Percentiles rank a stretch among this genome's conserved stretches.
These are phyloP conservation scores for Ephydatia muelleri DNA, from an alignment of 37 sponge, comb jelly and placozoan species.

Conservation along the genomic window DNA sequence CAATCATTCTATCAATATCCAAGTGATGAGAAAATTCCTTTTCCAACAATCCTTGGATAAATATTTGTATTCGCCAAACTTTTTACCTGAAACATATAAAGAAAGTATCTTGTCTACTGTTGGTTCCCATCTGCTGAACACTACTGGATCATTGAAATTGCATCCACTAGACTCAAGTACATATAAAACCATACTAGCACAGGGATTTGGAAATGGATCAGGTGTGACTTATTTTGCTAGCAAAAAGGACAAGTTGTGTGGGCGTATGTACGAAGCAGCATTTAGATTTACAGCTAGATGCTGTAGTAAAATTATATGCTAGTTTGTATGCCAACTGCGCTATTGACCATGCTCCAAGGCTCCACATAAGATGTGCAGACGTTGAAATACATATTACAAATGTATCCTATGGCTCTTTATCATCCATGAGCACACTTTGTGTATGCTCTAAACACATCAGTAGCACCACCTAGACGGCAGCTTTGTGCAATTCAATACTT, in stretches of 20 bases:
- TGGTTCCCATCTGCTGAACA: not conserved
- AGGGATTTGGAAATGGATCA: not conserved
- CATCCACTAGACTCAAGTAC: not conserved
- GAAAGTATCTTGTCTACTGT: not conserved
- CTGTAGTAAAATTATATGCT: not conserved
- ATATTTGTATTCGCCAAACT: not conserved
- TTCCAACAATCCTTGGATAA: slow-evolving; percentile 2
- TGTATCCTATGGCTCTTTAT: not conserved
- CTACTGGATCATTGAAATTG: not conserved
- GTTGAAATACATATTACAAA: not conserved
- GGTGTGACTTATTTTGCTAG: not conserved
- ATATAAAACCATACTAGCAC: not conserved
- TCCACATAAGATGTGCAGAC: not conserved
- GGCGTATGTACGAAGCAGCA: not conserved
- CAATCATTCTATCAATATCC: slow-evolving; percentile 37
- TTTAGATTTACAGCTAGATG: not conserved
- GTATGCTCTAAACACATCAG: not conserved
- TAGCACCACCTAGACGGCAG: not conserved
- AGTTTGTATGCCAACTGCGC: not conserved
- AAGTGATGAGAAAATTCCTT: slow-evolving; percentile 50
- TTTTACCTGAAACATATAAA: not conserved
- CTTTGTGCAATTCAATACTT: not conserved
- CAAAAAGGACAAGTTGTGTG: not conserved
- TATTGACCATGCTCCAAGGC: not conserved
- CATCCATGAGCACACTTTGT: not conserved